phyloP scores from a whole-genome alignment of 2,888 invertebrate species.

The Polia nebulosa region DNA sequence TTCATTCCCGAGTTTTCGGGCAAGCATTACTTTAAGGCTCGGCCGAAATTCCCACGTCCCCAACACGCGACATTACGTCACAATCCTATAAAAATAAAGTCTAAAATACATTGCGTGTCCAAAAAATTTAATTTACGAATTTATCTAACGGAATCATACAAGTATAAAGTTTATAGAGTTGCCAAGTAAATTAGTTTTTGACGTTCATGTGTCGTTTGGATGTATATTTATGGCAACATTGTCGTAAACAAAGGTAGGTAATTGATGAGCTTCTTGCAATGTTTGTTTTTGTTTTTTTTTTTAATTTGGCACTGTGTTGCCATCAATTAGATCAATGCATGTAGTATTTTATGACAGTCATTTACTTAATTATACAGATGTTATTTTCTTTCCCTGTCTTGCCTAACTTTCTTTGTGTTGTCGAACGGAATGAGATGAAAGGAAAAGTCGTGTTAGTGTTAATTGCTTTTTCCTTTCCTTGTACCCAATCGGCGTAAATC shows the following conservation, averaged over 20 bases:
- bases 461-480: constrained; percentile 63
- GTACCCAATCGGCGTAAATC: constrained; percentile 68
- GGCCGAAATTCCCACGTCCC: constrained; percentile 70
- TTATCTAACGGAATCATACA: constrained; percentile 89
- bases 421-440: constrained; percentile 41
- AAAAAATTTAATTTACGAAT: constrained; percentile 88
- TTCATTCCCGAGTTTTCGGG: constrained; percentile 72
- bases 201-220: constrained; percentile 67
- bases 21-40: constrained; percentile 86
- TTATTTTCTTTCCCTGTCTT: constrained; percentile 43
- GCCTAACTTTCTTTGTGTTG: constrained; percentile 47
- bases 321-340: constrained; percentile 45
- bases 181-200: constrained; percentile 83
- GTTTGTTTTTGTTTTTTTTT: constrained; percentile 68
- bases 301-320: constrained; percentile 48
- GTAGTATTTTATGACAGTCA: constrained; percentile 34
- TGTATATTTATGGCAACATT: constrained; percentile 72
- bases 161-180: constrained; percentile 88
- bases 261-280: constrained; percentile 67
- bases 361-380: constrained; percentile 36
- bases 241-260: constrained; percentile 63
- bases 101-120: constrained; percentile 67
- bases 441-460: constrained; percentile 54
- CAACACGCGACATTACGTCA: constrained; percentile 70
- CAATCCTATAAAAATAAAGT: constrained; percentile 66